A percentile compares a stretch with the other conserved stretches of the same genome.
Evolutionary conservation across 2,797 vertebrate species (phyloP).

Genomic region (Enteromius trimaculatus): DNA sequence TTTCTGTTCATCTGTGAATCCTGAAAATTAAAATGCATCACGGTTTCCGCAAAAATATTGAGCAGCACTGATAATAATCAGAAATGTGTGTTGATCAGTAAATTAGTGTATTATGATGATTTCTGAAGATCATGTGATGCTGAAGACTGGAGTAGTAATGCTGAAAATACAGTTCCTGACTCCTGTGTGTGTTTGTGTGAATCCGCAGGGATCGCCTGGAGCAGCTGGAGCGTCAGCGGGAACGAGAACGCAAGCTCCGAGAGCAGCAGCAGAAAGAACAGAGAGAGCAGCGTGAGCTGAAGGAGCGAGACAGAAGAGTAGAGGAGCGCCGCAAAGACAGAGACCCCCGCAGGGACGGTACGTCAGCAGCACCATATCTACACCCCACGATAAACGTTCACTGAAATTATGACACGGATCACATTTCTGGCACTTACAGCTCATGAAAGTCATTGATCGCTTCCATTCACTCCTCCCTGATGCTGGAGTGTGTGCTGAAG

Average conservation of each 20-base stretch:
- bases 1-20: background rate
- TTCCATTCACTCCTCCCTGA: too few relatives aligned
- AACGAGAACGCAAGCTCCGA: slow-evolving; percentile 89
- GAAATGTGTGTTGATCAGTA: background rate
- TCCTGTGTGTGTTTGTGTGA: background rate
- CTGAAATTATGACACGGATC: too few relatives aligned
- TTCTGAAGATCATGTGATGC: background rate
- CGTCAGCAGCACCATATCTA: background rate
- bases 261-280: slow-evolving; percentile 93
- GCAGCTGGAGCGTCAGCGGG: slow-evolving; percentile 90
- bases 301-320: slow-evolving; percentile 88
- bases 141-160: too few relatives aligned
- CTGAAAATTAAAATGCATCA: background rate
- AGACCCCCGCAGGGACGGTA: slow-evolving; percentile 90
- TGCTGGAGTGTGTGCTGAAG: too few relatives aligned
- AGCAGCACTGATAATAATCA: background rate
- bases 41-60: background rate
- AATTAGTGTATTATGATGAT: too few relatives aligned
- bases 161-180: background rate
- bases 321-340: slow-evolving; percentile 93
- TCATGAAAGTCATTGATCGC: background rate
- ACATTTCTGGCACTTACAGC: too few relatives aligned
- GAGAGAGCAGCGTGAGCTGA: slow-evolving; percentile 92
- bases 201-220: slow-evolving; percentile 91
- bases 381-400: background rate